A percentile compares a stretch with the other conserved stretches of the same genome.
These are phyloP conservation scores for Octodon degus DNA, from an alignment of 2,113 vertebrate genomes.

Conservation along the genomic window DNA sequence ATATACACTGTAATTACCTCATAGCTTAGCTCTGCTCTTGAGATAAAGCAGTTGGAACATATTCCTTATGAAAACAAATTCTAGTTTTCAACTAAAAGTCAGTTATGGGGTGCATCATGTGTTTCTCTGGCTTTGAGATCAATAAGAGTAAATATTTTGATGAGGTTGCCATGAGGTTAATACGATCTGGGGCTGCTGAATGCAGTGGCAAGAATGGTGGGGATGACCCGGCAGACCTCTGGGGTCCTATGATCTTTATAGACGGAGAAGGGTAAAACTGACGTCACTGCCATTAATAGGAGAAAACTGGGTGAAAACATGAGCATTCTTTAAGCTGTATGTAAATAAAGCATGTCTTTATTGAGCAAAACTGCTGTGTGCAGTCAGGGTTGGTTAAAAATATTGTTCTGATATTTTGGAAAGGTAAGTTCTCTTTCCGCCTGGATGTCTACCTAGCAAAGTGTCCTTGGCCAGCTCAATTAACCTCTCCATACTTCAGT, in stretches of 20 bases:
- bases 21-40: neutral
- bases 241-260: constrained; percentile 59
- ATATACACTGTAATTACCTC: neutral
- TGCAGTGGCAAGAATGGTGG: constrained; percentile 24
- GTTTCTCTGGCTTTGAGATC: constrained; percentile 50
- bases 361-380: constrained; percentile 64
- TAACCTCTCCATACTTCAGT: constrained; percentile 70
- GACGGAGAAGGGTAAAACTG: constrained; percentile 44
- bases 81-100: constrained; percentile 46
- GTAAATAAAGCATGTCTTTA: constrained; percentile 65
- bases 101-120: neutral
- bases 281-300: constrained; percentile 64
- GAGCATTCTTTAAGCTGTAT: constrained; percentile 21
- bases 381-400: constrained; percentile 51
- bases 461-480: constrained; percentile 71
- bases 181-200: neutral
- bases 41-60: neutral
- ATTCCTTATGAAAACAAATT: neutral
- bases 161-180: constrained; percentile 53
- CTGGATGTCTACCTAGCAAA: constrained; percentile 69
- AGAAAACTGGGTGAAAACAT: constrained; percentile 31
- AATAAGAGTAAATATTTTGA: constrained; percentile 37
- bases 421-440: constrained; percentile 56
- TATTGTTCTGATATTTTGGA: constrained; percentile 43
- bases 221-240: constrained; percentile 40